Evolutionary conservation across 2,113 vertebrate species (phyloP), one percentile per base, ranked within the genome.

Genomic region (Ammodytes dubius): DNA sequence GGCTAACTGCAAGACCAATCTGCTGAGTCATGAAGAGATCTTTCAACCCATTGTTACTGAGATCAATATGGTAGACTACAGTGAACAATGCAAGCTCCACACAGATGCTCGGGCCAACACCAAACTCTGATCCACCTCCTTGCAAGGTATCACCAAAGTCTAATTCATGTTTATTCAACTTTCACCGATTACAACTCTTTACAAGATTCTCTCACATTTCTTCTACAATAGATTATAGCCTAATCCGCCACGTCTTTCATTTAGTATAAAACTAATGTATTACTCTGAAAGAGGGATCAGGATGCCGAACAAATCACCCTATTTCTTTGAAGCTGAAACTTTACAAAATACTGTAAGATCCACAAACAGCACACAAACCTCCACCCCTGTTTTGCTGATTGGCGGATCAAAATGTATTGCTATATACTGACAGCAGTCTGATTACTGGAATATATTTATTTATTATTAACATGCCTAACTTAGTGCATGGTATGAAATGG

Each of bases 21-120:
- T 90, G 87, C 90, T 89, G 91, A 93, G 80, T 91, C 89, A 89
- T 79, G 69, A 79, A 83, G 71, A 77, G 66, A 79, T 87, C 75
- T 81, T 76, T 70, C 73, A 81, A 70, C 78, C 86, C 47, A 83
- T 87, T 90, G 87, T 91, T 91, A 53, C 76, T 13, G 9, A 56
- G 70, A 89, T 91, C 88, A 72, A 90, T 93, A 87, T 47, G 78
- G 68, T 72, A 75, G 53, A 67, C 72, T 79, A 70, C 76, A 88
- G 75, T 70, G 84, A 91, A 87, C 87, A 84, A 88, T 84, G 65
- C 74, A 75, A 78, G 60, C 65, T 79, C 71, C 27, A 65, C 76
- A 81, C 52, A 71, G 74, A 64, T 46, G 13, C 58, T 68, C 43
- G 17, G 52, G 76, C 75, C 79, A 74, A 70, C 19, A 40, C 73